These are phyloP conservation scores for Taxidea taxus DNA, from an alignment of 2,113 vertebrate genomes.

Conservation along the genomic window DNA sequence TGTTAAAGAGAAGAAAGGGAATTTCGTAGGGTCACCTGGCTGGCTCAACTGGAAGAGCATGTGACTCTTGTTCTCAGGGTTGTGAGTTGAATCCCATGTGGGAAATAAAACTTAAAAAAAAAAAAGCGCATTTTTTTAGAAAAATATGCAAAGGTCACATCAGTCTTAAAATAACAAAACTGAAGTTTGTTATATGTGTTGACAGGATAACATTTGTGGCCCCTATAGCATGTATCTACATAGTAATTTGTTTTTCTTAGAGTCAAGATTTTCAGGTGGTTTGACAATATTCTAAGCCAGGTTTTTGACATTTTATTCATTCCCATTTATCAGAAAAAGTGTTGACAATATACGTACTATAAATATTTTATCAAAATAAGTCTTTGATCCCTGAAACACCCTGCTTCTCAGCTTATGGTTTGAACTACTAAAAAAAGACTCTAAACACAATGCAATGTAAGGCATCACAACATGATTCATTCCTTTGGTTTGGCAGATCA, in stretches of 20 bases:
- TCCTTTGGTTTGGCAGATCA: constrained; percentile 65
- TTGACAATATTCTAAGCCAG: not conserved
- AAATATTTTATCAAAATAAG: constrained; percentile 19
- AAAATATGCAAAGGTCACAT: not conserved
- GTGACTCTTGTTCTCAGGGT: not conserved
- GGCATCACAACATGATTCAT: not conserved
- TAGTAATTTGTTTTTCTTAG: not conserved
- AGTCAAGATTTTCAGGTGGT: not conserved
- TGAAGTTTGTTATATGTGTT: not conserved
- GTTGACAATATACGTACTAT: not conserved
- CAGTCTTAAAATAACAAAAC: constrained; percentile 8
- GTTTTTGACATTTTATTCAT: not conserved
- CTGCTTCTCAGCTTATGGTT: not conserved
- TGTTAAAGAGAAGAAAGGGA: not conserved
- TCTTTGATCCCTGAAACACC: not conserved
- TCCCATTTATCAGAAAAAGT: not conserved
- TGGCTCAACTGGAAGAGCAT: not conserved
- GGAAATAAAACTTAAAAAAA: not conserved
- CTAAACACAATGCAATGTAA: not conserved
- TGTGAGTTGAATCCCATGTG: not conserved
- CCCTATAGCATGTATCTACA: not conserved
- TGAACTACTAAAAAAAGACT: not conserved
- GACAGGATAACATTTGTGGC: not conserved
- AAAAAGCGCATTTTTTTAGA: not conserved
- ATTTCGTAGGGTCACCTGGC: not conserved